Evolutionary conservation across 1,140 invertebrate genomes (phyloP).

Genomic region (Lineus longissimus): DNA sequence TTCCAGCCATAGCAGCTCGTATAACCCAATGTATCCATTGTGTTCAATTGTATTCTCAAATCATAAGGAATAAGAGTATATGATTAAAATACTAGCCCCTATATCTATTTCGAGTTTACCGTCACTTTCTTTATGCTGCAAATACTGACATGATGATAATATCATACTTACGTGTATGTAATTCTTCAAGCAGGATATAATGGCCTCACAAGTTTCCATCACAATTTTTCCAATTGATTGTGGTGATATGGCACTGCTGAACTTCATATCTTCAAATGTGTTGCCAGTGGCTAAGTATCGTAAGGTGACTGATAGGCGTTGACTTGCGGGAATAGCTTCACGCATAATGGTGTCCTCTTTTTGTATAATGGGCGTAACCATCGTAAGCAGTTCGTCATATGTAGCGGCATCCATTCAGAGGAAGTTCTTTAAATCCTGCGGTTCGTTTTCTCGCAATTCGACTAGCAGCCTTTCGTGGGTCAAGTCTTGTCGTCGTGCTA

Average conservation of each 20-base stretch:
- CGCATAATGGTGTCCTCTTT: background rate
- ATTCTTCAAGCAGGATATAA: background rate
- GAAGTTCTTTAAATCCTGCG: constrained; percentile 5
- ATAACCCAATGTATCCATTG: background rate
- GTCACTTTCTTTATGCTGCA: too few relatives aligned
- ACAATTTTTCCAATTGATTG: constrained; percentile 3
- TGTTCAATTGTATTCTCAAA: background rate
- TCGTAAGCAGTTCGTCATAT: background rate
- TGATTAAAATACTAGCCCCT: background rate
- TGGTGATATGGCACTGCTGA: background rate
- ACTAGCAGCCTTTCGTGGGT: background rate
- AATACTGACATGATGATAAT: too few relatives aligned
- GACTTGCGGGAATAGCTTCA: background rate
- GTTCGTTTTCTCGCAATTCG: background rate
- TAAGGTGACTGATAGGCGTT: constrained; percentile 2
- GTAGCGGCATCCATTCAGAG: background rate
- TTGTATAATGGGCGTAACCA: background rate
- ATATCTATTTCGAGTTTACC: too few relatives aligned
- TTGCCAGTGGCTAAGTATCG: background rate
- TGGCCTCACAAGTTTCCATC: background rate
- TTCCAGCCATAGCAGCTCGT: background rate
- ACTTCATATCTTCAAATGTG: constrained; percentile 4
- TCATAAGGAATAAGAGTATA: background rate
- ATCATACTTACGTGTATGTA: constrained; percentile 3
- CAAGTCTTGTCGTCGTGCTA: background rate